Evolutionary conservation across 2,113 vertebrate genomes (phyloP), one percentile per base, ranked within the genome.

Genomic region (Rana temporaria): DNA sequence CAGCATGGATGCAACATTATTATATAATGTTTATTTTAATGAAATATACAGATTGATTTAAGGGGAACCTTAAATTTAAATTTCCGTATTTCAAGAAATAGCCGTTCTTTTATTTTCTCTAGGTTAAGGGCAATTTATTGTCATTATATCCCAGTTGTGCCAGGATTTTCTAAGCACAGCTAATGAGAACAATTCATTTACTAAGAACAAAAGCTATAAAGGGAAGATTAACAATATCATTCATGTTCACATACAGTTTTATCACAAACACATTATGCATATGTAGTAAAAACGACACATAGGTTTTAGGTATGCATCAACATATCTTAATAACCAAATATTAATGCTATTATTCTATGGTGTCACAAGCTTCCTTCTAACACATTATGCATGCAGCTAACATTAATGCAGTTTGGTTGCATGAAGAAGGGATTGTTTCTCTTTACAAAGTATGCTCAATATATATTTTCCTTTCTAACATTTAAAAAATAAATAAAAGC

Each of bases 131-230:
- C 30, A 69, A 79, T 81, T 19, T 72, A 55, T 72, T 53, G 59
- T 55, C 63, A 81, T 81, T 59, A 64, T 48, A 64, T 64, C n/a
- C 18, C 53, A 18, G 64, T 81, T 81, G 68, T 64, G 22, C 68
- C 64, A 26, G 38, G 59, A 12, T 55, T 60, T 80, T 72, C 72
- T 81, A 42, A 55, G 69, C 57, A 63, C 48, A 64, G 68, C 57
- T 81, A 72, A 81, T 81, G 57, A 81, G 68, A 55, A 53, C 79
- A 70, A 73, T 81, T 73, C 9, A 64, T 72, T 72, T 64, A 22
- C 57, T 72, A 55, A 72, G 56, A 69, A 70, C 78, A 79, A 79
- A 69, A 69, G 65, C 78, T 59, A 79, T 69, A 79, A 70, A 38
- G 19, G 30, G 63, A 67, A 67, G 65, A 79, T 79, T 69, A 79